Conservation (phyloP, 2,797 vertebrate genomes). For the Amblyopsis hoosieri region DNA sequence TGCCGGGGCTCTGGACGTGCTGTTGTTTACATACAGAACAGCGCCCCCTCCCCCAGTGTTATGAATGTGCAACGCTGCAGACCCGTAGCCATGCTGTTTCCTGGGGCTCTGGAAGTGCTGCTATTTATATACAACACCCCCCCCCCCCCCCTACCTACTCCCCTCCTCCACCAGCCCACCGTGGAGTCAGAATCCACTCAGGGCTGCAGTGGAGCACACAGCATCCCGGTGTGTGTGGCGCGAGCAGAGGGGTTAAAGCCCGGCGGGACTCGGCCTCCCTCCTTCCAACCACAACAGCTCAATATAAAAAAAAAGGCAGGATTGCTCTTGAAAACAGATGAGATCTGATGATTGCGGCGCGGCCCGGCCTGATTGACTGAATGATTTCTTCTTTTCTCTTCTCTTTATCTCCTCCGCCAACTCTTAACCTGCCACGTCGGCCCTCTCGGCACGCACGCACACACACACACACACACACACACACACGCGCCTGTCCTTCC, state of each 20-base stretch:
- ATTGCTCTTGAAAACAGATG: conserved; percentile 82
- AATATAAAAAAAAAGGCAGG: conserved; percentile 68
- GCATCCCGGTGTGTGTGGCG: conserved; percentile 18
- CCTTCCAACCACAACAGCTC: conserved; percentile 78
- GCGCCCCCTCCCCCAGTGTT: too few species aligned
- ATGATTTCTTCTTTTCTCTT: conserved; percentile 69
- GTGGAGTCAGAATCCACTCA: conserved; percentile 2
- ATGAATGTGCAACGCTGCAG: too few species aligned
- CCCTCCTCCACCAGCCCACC: too few species aligned
- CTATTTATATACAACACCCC: too few species aligned
- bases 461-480: conserved; percentile 44
- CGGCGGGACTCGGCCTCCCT: conserved; percentile 52
- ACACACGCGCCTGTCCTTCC: conserved; percentile 5
- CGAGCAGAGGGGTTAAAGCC: conserved; percentile 59
- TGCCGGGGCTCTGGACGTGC: too few species aligned
- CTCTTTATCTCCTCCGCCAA: conserved; percentile 71
- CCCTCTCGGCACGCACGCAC: conserved; percentile 31
- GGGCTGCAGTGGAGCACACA: conserved; percentile 9
- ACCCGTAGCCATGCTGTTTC: too few species aligned
- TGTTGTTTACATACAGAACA: too few species aligned
- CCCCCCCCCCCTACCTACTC: too few species aligned
- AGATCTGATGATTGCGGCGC: conserved; percentile 78
- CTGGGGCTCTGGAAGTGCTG: too few species aligned
- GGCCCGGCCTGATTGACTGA: conserved; percentile 77
- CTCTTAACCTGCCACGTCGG: conserved; percentile 61